These are phyloP conservation scores for Pteropus rufus DNA, from an alignment of 2,797 vertebrate genomes.

Conservation along the genomic window DNA sequence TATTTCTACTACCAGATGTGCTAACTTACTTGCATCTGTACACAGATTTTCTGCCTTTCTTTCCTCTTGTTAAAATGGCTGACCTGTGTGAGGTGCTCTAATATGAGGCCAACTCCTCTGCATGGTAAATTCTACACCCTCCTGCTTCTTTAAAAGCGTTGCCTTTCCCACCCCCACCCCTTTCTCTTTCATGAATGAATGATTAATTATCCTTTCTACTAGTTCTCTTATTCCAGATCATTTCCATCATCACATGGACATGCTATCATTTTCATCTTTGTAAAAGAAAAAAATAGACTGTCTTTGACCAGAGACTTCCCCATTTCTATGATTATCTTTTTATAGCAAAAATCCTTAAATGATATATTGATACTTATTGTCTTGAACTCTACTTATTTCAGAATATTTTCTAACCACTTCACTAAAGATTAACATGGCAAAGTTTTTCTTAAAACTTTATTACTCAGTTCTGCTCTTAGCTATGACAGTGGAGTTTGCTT, in stretches of 20 bases:
- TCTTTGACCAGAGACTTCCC: neutral
- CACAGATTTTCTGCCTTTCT: neutral
- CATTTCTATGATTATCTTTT: neutral
- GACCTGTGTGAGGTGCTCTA: neutral
- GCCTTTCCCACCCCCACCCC: neutral
- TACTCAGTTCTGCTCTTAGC: neutral
- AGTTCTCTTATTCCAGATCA: neutral
- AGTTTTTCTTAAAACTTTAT: neutral
- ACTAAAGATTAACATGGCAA: neutral
- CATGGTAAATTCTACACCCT: neutral
- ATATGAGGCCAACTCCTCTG: neutral
- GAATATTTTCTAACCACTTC: neutral
- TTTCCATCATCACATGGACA: neutral
- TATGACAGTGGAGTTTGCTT: neutral
- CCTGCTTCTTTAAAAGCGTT: neutral
- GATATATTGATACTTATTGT: neutral
- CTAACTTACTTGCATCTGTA: neutral
- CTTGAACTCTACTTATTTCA: neutral
- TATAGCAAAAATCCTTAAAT: neutral
- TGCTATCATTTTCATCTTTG: neutral
- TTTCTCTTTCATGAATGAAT: neutral
- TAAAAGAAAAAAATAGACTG: neutral
- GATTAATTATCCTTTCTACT: neutral
- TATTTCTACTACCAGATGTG: neutral
- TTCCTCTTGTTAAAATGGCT: neutral